phyloP scores from a whole-genome alignment of 2,888 invertebrate species.

The Dichetophora obliterata region DNA sequence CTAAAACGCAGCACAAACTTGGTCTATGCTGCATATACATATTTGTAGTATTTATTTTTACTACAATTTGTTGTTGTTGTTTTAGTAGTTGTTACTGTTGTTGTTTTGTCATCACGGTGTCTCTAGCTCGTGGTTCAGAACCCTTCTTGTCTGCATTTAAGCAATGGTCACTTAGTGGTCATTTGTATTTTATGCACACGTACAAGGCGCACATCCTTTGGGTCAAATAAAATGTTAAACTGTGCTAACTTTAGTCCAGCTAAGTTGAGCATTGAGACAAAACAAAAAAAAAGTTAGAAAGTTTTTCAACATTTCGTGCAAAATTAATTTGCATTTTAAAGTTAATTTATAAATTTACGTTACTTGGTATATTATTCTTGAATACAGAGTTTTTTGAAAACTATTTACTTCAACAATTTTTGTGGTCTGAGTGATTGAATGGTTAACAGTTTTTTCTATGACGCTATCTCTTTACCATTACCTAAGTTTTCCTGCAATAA shows the following conservation, averaged over 20 bases:
- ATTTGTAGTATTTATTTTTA: constrained; percentile 53
- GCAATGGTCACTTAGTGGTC: constrained; percentile 53
- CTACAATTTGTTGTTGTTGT: background rate
- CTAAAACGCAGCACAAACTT: constrained; percentile 8
- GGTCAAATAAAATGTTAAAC: constrained; percentile 26
- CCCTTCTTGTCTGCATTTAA: constrained; percentile 46
- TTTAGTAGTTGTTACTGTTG: constrained; percentile 9
- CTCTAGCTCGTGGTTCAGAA: background rate
- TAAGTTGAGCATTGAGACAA: too few species aligned
- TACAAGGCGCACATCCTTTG: background rate
- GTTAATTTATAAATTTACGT: background rate
- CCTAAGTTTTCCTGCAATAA: too few species aligned
- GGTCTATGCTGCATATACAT: background rate
- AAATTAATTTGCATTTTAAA: background rate
- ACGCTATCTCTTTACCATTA: too few species aligned
- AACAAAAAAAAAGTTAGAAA: background rate
- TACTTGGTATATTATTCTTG: too few species aligned
- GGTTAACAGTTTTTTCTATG: too few species aligned
- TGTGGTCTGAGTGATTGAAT: too few species aligned
- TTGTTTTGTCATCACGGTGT: constrained; percentile 1
- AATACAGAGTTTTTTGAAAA: too few species aligned
- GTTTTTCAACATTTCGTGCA: background rate
- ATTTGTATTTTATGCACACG: constrained; percentile 44
- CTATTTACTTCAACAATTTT: too few species aligned
- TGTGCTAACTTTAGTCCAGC: background rate